Percentiles rank a stretch among this genome's conserved stretches.
Evolutionary conservation across 1,140 invertebrate species (phyloP).

Genomic region (Caenorhabditis latens): DNA sequence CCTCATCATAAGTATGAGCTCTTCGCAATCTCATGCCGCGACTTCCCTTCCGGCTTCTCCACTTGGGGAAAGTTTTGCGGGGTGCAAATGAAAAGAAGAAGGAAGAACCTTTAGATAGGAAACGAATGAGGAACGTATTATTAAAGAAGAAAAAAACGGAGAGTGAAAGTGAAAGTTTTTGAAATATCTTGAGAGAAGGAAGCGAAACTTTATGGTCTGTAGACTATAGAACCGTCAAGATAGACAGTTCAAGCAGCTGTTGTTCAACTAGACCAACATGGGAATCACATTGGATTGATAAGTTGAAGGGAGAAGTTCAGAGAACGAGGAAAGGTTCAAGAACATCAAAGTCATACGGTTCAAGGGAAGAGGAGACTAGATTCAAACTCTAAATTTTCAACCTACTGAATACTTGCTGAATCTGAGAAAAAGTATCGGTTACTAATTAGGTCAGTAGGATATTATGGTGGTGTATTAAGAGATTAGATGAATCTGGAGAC

Average conservation of each 20-base stretch:
- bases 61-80: background rate
- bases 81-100: background rate
- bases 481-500: background rate
- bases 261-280: too few relatives aligned
- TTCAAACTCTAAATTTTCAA: background rate
- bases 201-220: too few relatives aligned
- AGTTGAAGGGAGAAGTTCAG: background rate
- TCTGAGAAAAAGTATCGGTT: background rate
- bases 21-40: slow-evolving; percentile 39
- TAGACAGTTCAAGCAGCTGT: too few relatives aligned
- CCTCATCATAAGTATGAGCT: slow-evolving; percentile 49
- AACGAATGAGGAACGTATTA: background rate
- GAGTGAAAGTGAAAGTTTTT: background rate
- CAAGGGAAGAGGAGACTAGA: background rate
- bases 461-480: background rate
- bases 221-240: too few relatives aligned
- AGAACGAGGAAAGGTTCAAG: slow-evolving; percentile 39
- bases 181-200: too few relatives aligned
- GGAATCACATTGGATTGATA: background rate
- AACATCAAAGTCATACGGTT: slow-evolving; percentile 17
- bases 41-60: slow-evolving; percentile 22
- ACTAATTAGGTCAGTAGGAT: slow-evolving; percentile 39
- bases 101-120: slow-evolving; percentile 14
- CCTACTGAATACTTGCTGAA: background rate
- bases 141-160: background rate